A percentile compares a stretch with the other conserved stretches of the same genome.
Evolutionary conservation across 2,113 vertebrate genomes (phyloP).

Genomic region (Thomomys bottae): DNA sequence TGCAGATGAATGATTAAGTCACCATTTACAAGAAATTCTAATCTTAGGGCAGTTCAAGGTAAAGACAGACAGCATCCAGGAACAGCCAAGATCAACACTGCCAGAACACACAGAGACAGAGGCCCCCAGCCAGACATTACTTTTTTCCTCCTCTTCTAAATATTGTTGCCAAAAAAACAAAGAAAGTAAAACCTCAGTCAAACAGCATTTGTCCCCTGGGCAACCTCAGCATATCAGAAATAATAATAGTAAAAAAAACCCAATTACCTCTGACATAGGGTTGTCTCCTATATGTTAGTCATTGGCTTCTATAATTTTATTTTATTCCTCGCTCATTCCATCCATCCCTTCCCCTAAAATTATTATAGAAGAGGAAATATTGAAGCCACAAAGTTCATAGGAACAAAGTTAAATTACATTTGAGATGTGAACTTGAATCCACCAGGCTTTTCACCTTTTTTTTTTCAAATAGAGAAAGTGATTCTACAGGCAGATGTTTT

Average conservation of each 20-base stretch:
- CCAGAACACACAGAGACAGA: constrained; percentile 11
- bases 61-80: constrained; percentile 64
- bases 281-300: not conserved
- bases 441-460: not conserved
- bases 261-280: not conserved
- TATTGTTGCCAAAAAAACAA: constrained; percentile 1
- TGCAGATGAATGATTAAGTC: constrained; percentile 66
- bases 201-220: constrained; percentile 43
- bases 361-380: constrained; percentile 10
- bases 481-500: not conserved
- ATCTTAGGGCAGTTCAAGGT: constrained; percentile 75
- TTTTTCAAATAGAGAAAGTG: not conserved
- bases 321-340: constrained; percentile 49
- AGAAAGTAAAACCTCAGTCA: not conserved
- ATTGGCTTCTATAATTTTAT: not conserved
- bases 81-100: constrained; percentile 68
- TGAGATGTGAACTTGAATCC: not conserved
- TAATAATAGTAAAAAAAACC: constrained; percentile 49
- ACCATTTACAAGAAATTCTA: constrained; percentile 73
- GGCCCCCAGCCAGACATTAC: constrained; percentile 39
- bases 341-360: not conserved
- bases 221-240: not conserved
- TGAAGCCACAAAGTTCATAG: constrained; percentile 44
- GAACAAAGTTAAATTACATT: not conserved
- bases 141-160: constrained; percentile 57